These are phyloP conservation scores for Aurelia aurita DNA, from an alignment of 30 jellyfish, hydroid and myxozoan genomes.

Conservation along the genomic window DNA sequence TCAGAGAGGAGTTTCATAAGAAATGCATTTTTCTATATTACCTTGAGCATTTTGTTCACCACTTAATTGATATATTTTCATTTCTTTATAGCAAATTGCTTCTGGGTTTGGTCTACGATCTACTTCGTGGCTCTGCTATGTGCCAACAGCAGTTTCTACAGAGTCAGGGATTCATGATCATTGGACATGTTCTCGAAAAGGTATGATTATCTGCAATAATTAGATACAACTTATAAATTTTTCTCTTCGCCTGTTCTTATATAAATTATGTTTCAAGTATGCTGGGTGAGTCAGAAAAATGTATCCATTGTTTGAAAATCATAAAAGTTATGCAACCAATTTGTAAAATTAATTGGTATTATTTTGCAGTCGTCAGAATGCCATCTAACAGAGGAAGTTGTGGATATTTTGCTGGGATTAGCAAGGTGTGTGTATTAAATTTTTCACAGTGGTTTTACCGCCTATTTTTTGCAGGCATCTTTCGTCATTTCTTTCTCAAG, in stretches of 20 bases:
- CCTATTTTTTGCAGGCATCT: too few relatives aligned
- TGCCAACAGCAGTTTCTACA: constrained; percentile 94
- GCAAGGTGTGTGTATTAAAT: constrained; percentile 68
- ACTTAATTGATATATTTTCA: neutral
- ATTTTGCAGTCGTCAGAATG: constrained; percentile 72
- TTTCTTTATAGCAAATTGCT: constrained; percentile 68
- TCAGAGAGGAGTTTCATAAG: too few relatives aligned
- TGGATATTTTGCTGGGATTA: constrained; percentile 87
- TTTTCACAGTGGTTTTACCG: neutral
- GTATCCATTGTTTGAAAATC: too few relatives aligned
- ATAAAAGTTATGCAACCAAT: too few relatives aligned
- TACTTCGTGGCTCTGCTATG: constrained; percentile 92
- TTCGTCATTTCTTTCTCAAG: too few relatives aligned
- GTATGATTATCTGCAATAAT: constrained; percentile 18
- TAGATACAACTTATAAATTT: too few relatives aligned
- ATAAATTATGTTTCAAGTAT: too few relatives aligned
- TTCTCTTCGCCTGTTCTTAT: too few relatives aligned
- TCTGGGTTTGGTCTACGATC: constrained; percentile 87
- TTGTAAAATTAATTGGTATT: too few relatives aligned
- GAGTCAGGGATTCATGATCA: constrained; percentile 91
- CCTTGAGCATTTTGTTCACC: neutral
- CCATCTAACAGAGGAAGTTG: constrained; percentile 93
- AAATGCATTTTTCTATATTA: too few relatives aligned
- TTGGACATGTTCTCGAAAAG: constrained; percentile 90
- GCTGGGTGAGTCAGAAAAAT: too few relatives aligned